Percentiles rank a stretch among this genome's conserved stretches.
These are phyloP conservation scores for Rhagonycha lutea DNA, from an alignment of 2,888 invertebrate species.

Conservation along the genomic window DNA sequence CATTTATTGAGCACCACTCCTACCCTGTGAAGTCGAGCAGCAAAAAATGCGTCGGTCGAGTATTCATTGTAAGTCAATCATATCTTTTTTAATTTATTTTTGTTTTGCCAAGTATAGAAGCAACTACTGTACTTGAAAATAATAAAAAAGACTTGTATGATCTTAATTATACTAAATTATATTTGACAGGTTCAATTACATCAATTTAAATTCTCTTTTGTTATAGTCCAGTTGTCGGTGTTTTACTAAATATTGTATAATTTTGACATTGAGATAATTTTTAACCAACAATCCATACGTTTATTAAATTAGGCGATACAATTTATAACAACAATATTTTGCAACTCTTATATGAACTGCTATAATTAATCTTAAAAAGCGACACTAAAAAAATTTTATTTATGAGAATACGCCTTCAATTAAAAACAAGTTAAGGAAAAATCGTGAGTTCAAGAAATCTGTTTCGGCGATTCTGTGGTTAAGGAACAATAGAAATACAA, in stretches of 20 bases:
- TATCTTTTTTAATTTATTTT: not conserved
- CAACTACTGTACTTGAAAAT: not conserved
- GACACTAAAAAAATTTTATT: not conserved
- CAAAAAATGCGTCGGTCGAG: not conserved
- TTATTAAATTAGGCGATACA: not conserved
- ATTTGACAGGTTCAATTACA: not conserved
- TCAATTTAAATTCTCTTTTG: not conserved
- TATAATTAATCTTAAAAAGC: not conserved
- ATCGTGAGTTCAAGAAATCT: not conserved
- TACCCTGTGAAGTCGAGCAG: not conserved
- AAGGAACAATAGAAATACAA: not conserved
- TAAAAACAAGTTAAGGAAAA: not conserved
- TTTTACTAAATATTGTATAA: not conserved
- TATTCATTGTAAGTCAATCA: not conserved
- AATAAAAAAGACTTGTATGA: not conserved
- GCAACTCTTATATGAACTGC: not conserved
- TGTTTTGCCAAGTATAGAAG: not conserved
- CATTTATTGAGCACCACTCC: no score
- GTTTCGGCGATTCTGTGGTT: not conserved
- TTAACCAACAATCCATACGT: not conserved
- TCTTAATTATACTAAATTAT: not conserved
- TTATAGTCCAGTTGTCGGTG: not conserved
- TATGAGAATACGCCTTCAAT: not conserved
- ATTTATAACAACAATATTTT: not conserved
- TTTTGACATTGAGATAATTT: not conserved